Evolutionary conservation across 2,113 vertebrate genomes (phyloP), one percentile per base, ranked within the genome.

Genomic region (Laterallus jamaicensis): DNA sequence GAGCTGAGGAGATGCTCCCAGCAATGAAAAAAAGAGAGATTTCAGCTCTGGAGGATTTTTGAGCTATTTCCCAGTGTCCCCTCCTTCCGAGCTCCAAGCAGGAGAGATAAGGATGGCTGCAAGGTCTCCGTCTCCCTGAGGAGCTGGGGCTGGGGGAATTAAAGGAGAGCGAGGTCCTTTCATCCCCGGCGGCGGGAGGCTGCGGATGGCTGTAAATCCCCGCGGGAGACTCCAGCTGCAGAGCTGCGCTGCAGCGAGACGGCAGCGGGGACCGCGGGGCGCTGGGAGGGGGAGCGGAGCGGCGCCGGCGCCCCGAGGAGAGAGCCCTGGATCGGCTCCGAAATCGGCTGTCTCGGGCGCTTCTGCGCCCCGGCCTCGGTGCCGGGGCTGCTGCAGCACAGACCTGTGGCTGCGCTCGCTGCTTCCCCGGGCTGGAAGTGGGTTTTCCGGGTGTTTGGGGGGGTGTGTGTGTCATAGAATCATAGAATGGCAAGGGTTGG

Each of bases 261-360:
- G 12, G 32, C 44, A 10, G 69, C 2, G 4, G 42, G 1, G 4
- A 29, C 8, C 2, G 4, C 5, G 0, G 55, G 39, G 28, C 12
- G 35, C 12, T 19, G 71, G 63, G n/a, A 12, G 24, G 56, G 49
- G 56, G 35, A 35, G 25, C 6, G 3, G 44, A 40, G 44, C 44
- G 31, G 69, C 8, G 3, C 10, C 82, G 21, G 59, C 39, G 37
- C 10, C 2, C 42, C 7, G 4, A 15, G 24, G 42, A 7, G 71
- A 3, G 24, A 40, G 35, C 44, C 18, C 44, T 7, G 44, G 6
- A 20, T 54, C 14, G 49, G 75, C 75, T 54, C 70, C 10, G 40
- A 7, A 16, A 22, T 19, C 4, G 3, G 42, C 8, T 16, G 10
- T 15, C 32, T n/a, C 1, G 1, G 55, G 55, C 3, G 1, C 13